Base-by-base conservation (phyloP, 2,888 invertebrate genomes). In the Euplagia quadripunctaria region DNA sequence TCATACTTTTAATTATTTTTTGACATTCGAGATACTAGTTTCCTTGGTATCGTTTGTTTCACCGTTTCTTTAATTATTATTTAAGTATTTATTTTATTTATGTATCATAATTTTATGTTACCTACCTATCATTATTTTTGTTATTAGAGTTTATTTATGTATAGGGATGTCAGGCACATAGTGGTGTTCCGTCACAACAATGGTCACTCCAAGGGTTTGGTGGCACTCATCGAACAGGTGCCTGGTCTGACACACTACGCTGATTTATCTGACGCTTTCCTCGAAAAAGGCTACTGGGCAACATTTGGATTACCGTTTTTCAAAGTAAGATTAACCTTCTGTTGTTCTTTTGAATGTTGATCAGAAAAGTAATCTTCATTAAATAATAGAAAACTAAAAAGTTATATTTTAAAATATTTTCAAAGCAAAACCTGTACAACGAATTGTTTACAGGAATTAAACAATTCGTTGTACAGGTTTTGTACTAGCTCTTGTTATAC, bases 141-240 rank as follows among this genome's bases (percentile, higher is more conserved):
- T 46, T 46, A 46, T 46, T 9, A 6, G 16, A 49, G 4, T 46
- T 6, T 61, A 69, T 61, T 68, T 68, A n/a, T 46, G 31, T 9
- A 69, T 87, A 95, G 94, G 71, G 90, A 92, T 71, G 90, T 93
- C 17, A 92, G 90, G 68, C 95, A 95, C 78, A 95, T 93, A 2
- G 89, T 93, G n/a, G 90, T 93, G 3, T 93, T 93, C 78, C 91
- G 92, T 3, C 86, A 88, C n/a, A 89, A 88, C 82, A 86, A 84
- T n/a, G 89, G 90, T 0, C 91, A 89, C 70, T 88, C 89, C 20
- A 94, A 92, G 74, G 96, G 96, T 0, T 88, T 96, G 70, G 90
- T 96, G 12, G 97, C 97, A 96, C 96, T 99, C 63, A 94, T 98
- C 4, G 99, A 99, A 90, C 99, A 99, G 86, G 94, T 97, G 51